phyloP scores from a whole-genome alignment of 2,113 vertebrate species.

The Hystrix cristata region DNA sequence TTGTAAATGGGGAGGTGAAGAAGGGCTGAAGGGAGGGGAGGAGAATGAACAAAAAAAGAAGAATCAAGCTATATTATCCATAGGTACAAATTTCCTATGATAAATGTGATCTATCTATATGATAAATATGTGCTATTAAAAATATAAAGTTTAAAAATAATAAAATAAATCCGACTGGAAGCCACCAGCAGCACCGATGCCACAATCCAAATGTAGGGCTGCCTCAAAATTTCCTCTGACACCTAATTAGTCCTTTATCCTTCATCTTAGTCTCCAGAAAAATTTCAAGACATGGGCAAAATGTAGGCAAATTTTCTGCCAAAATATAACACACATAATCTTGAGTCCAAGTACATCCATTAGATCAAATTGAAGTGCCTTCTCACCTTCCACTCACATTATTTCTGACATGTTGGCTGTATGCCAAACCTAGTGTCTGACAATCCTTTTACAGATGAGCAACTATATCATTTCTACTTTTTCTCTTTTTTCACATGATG shows the following conservation, averaged over 20 bases:
- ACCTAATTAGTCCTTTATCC: not conserved
- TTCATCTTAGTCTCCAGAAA: not conserved
- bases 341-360: not conserved
- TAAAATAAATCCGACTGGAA: not conserved
- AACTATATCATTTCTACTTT: not conserved
- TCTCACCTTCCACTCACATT: not conserved
- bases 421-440: not conserved
- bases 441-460: not conserved
- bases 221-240: not conserved
- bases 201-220: not conserved
- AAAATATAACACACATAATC: not conserved
- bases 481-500: too few relatives aligned
- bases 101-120: too few relatives aligned
- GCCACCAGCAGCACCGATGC: not conserved
- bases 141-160: too few relatives aligned
- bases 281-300: not conserved
- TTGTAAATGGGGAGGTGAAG: too few relatives aligned
- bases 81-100: too few relatives aligned
- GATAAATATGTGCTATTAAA: too few relatives aligned
- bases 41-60: too few relatives aligned
- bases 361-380: not conserved
- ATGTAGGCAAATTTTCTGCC: not conserved
- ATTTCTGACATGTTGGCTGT: not conserved
- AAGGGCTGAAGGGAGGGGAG: too few relatives aligned
- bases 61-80: too few relatives aligned